Conservation (phyloP, 2,797 vertebrate species). For the Neoniphon sammara region DNA sequence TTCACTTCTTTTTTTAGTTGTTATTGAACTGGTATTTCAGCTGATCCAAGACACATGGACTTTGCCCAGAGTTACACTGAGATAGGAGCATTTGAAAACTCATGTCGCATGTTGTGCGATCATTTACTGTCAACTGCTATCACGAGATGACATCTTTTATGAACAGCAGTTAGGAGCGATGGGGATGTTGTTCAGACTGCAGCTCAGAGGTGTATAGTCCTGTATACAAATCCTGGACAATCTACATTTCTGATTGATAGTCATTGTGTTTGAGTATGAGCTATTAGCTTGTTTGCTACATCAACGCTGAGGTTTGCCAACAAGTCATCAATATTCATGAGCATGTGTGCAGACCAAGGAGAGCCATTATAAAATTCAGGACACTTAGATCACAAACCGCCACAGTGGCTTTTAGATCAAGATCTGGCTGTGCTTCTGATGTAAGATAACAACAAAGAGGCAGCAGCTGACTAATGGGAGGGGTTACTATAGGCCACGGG, state of each 20-base stretch:
- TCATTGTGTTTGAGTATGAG: background rate
- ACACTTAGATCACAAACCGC: conserved; percentile 29
- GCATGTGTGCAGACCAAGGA: conserved; percentile 6
- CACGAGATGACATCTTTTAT: conserved; percentile 10
- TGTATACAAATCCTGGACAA: conserved; percentile 27
- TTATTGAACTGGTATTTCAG: background rate
- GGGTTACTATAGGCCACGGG: conserved; percentile 1
- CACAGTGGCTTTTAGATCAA: conserved; percentile 17
- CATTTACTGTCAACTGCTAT: conserved; percentile 4
- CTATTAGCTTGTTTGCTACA: conserved; percentile 12
- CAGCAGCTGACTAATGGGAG: background rate
- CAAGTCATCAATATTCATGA: conserved; percentile 38
- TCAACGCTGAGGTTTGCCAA: background rate
- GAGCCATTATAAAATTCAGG: conserved; percentile 21
- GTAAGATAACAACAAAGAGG: conserved; percentile 4
- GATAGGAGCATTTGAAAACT: background rate
- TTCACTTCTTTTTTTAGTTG: background rate
- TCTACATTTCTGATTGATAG: conserved; percentile 17
- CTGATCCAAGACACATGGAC: background rate
- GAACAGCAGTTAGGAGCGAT: conserved; percentile 21
- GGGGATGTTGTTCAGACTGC: background rate
- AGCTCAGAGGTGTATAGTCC: conserved; percentile 27
- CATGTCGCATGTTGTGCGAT: background rate
- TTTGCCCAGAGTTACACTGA: background rate
- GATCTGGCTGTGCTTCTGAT: conserved; percentile 1